Conservation (phyloP, 2,113 vertebrate species). For the Chloroceryle aenea region DNA sequence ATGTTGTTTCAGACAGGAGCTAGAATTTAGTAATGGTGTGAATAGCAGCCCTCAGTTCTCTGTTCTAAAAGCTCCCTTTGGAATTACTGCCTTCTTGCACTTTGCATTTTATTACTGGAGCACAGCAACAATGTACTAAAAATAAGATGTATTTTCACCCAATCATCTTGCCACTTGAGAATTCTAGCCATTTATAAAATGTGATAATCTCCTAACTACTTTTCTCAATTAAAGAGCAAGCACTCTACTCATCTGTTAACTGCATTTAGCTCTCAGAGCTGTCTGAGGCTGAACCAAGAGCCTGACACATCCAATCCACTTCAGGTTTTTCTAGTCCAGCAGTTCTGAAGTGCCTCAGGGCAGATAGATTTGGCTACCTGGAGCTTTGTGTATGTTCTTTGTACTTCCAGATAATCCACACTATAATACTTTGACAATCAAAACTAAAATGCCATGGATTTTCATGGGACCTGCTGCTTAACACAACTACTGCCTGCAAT, state of each 20-base stretch:
- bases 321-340: not conserved
- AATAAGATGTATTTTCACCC: slow-evolving; percentile 50
- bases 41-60: not conserved
- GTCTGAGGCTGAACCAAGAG: not conserved
- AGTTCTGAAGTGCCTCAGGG: not conserved
- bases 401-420: not conserved
- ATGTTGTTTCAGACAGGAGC: not conserved
- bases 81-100: slow-evolving; percentile 13
- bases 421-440: not conserved
- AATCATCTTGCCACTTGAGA: not conserved
- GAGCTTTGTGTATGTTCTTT: not conserved
- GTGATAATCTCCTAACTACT: slow-evolving; percentile 40
- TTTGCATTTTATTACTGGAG: slow-evolving; percentile 51
- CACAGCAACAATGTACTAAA: slow-evolving; percentile 41
- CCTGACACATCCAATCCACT: not conserved
- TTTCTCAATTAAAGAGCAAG: slow-evolving; percentile 20
- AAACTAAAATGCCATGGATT: not conserved
- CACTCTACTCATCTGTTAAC: not conserved
- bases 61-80: not conserved
- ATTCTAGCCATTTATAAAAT: slow-evolving; percentile 8
- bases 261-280: not conserved
- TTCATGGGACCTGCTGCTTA: not conserved
- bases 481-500: not conserved
- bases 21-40: not conserved
- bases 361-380: not conserved